Evolutionary conservation across 2,797 vertebrate species (phyloP).

Genomic region (Odontamblyopus lacepedii): DNA sequence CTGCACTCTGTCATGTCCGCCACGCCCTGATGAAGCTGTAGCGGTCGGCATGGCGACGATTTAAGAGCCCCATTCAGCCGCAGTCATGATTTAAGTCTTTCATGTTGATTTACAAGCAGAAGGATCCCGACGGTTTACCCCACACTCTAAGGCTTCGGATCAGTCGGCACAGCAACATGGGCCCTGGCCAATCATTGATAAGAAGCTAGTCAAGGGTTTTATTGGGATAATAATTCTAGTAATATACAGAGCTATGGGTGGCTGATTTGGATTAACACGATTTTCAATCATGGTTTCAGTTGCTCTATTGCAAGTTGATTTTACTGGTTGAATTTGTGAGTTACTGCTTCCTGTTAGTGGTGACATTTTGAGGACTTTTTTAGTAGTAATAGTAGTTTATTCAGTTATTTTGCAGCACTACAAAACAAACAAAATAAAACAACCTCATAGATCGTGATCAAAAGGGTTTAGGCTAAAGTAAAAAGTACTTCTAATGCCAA

Average conservation of each 20-base stretch:
- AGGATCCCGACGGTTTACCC: background rate
- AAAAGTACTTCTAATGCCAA: no score
- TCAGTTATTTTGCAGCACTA: no score
- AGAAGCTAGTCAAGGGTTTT: background rate
- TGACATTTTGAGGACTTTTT: no score
- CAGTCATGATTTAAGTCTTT: slow-evolving; percentile 1
- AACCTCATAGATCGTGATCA: no score
- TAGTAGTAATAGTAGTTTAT: no score
- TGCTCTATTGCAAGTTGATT: no score
- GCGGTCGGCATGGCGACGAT: slow-evolving; percentile 3
- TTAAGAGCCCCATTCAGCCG: slow-evolving; percentile 4
- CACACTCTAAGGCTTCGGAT: background rate
- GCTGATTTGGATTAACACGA: background rate
- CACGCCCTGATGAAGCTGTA: background rate
- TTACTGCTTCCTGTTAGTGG: no score
- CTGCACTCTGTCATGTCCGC: slow-evolving; percentile 11
- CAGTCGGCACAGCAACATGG: background rate
- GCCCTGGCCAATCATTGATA: background rate
- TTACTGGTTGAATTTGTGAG: no score
- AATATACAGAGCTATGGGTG: background rate
- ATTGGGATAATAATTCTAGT: background rate
- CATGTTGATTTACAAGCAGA: slow-evolving; percentile 7
- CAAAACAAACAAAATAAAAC: no score
- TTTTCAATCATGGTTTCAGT: background rate
- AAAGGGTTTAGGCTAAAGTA: no score